Base-by-base conservation (phyloP, 2,797 vertebrate genomes). In the Aulostomus chinensis region DNA sequence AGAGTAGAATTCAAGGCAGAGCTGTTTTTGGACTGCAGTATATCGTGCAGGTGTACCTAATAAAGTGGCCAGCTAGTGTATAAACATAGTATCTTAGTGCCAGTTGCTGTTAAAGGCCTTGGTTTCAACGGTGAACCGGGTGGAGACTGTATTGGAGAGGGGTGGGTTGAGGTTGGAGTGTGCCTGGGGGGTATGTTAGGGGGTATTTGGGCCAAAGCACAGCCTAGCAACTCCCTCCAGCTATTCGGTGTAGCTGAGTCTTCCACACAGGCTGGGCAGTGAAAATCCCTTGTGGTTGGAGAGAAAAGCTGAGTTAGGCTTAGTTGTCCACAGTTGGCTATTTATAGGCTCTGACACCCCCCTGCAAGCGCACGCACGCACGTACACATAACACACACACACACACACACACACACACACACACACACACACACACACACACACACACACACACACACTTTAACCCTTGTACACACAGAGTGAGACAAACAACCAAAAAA, bases 211-310 rank as follows among this genome's bases (percentile, higher is more conserved):
- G 45, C 34, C 51, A 39, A 14, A 45, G 49, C 11, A 52, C 41
- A 63, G 56, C 62, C 77, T 73, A 76, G 66, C 75, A 77, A 76
- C 74, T 62, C 31, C 33, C 31, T 61, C 24, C 15, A 80, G 43
- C 56, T 48, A 30, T 63, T 63, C 52, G 51, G 66, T 47, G 67
- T 16, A 55, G 72, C 78, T 67, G 65, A 81, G 77, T 84, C 55
- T 54, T 68, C 61, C 80, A 70, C 75, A 69, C 60, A 24, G 52
- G 38, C 52, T 7, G 18, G 56, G 55, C 68, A 51, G 70, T 73
- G 73, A 80, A 81, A 86, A 80, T 82, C 80, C 62, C 73, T 74
- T 76, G 64, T 71, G 77, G 72, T 68, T 51, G 22, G 56, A 57
- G 59, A 60, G 18, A 66, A 78, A 77, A 86, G 81, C 76, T 35